These are phyloP conservation scores for Hedya salicella DNA, from an alignment of 2,888 invertebrate species.

Conservation along the genomic window DNA sequence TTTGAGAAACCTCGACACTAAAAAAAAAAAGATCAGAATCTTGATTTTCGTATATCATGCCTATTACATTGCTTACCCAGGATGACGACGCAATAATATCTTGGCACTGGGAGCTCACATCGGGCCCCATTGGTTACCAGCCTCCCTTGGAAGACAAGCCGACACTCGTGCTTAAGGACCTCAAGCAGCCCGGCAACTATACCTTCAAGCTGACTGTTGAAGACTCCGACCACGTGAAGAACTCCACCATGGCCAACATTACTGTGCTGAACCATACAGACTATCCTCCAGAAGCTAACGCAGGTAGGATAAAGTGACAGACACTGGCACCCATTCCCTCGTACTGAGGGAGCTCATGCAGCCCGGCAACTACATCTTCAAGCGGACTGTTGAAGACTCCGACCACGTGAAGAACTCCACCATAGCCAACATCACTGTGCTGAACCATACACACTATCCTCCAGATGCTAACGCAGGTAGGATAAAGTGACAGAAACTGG, in stretches of 20 bases:
- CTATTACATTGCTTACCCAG: slow-evolving; percentile 50
- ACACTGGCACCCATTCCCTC: slow-evolving; percentile 72
- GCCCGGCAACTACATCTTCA: slow-evolving; percentile 96
- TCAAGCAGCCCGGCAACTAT: slow-evolving; percentile 94
- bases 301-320: slow-evolving; percentile 87
- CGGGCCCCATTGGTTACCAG: slow-evolving; percentile 94
- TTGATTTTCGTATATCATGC: too few relatives aligned
- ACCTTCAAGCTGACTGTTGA: slow-evolving; percentile 96
- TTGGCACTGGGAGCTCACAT: slow-evolving; percentile 97
- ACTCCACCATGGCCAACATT: slow-evolving; percentile 94
- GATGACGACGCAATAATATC: slow-evolving; percentile 94
- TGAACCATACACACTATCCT: slow-evolving; percentile 97
- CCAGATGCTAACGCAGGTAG: slow-evolving; percentile 97
- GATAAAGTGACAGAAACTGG: too few relatives aligned
- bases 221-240: slow-evolving; percentile 94
- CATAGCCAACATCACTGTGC: slow-evolving; percentile 94
- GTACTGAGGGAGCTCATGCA: slow-evolving; percentile 92
- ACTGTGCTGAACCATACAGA: slow-evolving; percentile 96
- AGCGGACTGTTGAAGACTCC: slow-evolving; percentile 95
- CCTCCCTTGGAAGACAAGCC: slow-evolving; percentile 91
- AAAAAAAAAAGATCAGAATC: too few relatives aligned
- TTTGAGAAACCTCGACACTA: too few relatives aligned
- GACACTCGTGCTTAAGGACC: slow-evolving; percentile 93
- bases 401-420: slow-evolving; percentile 94
- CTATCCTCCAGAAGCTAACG: slow-evolving; percentile 98